These are phyloP conservation scores for Cervus canadensis DNA, from an alignment of 2,113 vertebrate genomes.

Conservation along the genomic window DNA sequence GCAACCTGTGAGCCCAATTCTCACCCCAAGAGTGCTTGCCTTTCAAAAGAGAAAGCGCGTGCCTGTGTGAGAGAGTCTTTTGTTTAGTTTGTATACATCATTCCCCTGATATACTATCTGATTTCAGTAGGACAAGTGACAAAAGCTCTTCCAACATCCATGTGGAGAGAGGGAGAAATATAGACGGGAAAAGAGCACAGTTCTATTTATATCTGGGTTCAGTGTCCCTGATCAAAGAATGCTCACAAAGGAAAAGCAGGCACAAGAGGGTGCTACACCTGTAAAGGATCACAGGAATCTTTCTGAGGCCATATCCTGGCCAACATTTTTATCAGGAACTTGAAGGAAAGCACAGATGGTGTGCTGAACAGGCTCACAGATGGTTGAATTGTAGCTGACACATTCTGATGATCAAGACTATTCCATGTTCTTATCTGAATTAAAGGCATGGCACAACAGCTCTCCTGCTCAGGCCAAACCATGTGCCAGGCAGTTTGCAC, in stretches of 20 bases:
- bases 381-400: not conserved
- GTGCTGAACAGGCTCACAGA: not conserved
- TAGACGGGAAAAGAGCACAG: not conserved
- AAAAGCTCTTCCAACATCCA: not conserved
- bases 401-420: not conserved
- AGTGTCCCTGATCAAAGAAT: not conserved
- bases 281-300: not conserved
- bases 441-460: not conserved
- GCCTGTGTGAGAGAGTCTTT: not conserved
- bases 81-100: not conserved
- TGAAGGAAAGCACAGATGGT: not conserved
- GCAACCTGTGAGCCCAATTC: not conserved
- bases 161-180: not conserved
- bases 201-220: conserved; percentile 25
- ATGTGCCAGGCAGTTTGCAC: not conserved
- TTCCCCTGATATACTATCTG: not conserved
- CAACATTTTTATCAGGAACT: conserved; percentile 28
- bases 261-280: not conserved
- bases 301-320: not conserved
- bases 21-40: not conserved
- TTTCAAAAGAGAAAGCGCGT: not conserved
- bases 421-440: not conserved
- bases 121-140: not conserved
- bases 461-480: not conserved
- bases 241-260: not conserved